A percentile compares a stretch with the other conserved stretches of the same genome.
phyloP scores from a whole-genome alignment of 2,797 vertebrate genomes.

The Anolis apletophallus region DNA sequence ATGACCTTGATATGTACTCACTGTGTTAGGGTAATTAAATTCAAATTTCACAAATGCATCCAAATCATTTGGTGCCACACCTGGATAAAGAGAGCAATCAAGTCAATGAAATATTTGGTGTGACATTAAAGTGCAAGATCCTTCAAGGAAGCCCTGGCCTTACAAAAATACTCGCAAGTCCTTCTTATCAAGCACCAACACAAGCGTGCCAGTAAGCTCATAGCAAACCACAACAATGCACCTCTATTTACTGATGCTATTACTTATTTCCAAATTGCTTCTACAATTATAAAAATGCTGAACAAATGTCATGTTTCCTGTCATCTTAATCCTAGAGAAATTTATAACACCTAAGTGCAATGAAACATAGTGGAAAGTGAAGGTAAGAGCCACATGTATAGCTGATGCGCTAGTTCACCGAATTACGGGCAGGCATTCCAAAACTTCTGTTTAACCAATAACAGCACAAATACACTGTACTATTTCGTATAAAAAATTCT shows the following conservation, averaged over 20 bases:
- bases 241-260: not conserved
- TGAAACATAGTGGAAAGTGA: not conserved
- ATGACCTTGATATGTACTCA: conserved; percentile 75
- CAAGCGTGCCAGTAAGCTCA: not conserved
- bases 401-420: not conserved
- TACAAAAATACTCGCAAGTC: not conserved
- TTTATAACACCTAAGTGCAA: not conserved
- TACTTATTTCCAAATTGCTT: not conserved
- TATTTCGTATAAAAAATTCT: not conserved
- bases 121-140: not conserved
- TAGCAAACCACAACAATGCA: not conserved
- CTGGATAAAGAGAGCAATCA: conserved; percentile 73
- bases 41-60: conserved; percentile 94
- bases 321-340: too few species aligned
- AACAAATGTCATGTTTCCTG: not conserved
- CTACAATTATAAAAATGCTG: not conserved
- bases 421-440: not conserved
- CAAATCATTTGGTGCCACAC: conserved; percentile 89
- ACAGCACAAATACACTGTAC: not conserved
- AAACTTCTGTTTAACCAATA: not conserved
- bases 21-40: conserved; percentile 93
- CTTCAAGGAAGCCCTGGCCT: not conserved
- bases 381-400: not conserved
- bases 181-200: not conserved
- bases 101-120: conserved; percentile 8